Evolutionary conservation across 1,140 invertebrate species (phyloP), one percentile per base, ranked within the genome.

Genomic region (Drosophila pseudoananassae): DNA sequence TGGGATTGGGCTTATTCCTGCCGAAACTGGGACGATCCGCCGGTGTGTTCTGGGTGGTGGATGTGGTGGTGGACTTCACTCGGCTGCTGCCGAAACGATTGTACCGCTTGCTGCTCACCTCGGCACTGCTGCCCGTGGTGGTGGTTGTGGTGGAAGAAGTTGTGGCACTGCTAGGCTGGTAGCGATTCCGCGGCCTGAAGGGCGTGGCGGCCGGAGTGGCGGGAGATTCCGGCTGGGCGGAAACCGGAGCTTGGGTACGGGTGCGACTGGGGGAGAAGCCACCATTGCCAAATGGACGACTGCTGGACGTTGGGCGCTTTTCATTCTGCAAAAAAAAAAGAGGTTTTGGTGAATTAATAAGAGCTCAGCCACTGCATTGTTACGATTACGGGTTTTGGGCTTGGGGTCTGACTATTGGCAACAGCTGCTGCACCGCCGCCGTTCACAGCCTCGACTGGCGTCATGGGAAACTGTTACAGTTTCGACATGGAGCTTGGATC

Each of bases 391-490:
- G 10, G 10, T 45, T 31, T 17, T 31, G 56, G 43, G 59, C 14
- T 15, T 10, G 17, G 43, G 43, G 17, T 33, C 20, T n/a, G 14
- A 43, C 9, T 51, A 58, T 54, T 47, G 69, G 38, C 60, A 65
- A 71, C 29, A 54, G 63, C 76, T 50, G 57, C 25, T 46, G 53
- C 56, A 46, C 29, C 33, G 9, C 40, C n/a, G 15, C 46, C 65
- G 57, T 77, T 77, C 60, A 68, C 65, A 80, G 76, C 81, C 58
- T 76, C 58, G 61, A 68, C 57, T 65, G 55, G 49, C 81, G 82
- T 87, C 83, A 88, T 87, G 83, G 83, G 83, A 87, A 87, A 87
- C 78, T 88, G 83, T 83, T 83, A 87, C 84, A 87, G 66, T 87
- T 87, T 82, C 83, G 70, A 76, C 71, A 81, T 69, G 52, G 49